Evolutionary conservation across 1,140 invertebrate genomes (phyloP), one percentile per base, ranked within the genome.

Genomic region (Hestina assimilis): DNA sequence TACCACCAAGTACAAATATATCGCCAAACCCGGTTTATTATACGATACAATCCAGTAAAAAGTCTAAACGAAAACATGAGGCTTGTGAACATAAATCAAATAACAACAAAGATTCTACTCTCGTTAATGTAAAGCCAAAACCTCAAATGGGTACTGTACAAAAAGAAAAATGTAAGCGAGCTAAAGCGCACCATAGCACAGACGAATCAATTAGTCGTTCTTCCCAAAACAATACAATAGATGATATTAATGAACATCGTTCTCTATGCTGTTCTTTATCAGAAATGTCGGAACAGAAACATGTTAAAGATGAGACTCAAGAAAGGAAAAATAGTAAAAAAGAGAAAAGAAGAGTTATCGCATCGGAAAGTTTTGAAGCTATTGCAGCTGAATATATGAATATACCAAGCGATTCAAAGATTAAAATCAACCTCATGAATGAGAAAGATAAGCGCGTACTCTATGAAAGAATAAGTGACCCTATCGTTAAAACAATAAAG

Each of bases 391-490:
- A 79, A 68, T 63, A 66, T 28, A 62, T 66, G 12, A 57, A 70
- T 40, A 56, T 58, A 43, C 35, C 45, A 21, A 73, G 66, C 14
- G 71, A 75, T 40, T 55, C 62, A n/a, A 79, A 75, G 38, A 75
- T 84, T 48, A 87, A 87, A 81, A 70, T 85, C 55, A 79, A 84
- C 66, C 61, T 87, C 24, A 85, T 85, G 82, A 79, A 78, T 31
- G 79, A 85, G 12, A 63, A 66, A 48, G 82, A 83, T 46, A 85
- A 76, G 60, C 65, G 69, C 35, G 48, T 64, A 23, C 65, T 87
- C 17, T 75, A 53, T 38, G 79, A 85, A 56, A 79, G 64, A 48
- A 70, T 87, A 48, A 67, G 60, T 43, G 41, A 35, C 12, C 82
- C 84, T 8, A 56, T 85, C 42, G 50, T 83, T 21, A 71, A 66